These are phyloP conservation scores for roundworm (Caenorhabditis elegans) DNA, from an alignment of 1,140 invertebrate genomes.

Conservation along the genomic window DNA sequence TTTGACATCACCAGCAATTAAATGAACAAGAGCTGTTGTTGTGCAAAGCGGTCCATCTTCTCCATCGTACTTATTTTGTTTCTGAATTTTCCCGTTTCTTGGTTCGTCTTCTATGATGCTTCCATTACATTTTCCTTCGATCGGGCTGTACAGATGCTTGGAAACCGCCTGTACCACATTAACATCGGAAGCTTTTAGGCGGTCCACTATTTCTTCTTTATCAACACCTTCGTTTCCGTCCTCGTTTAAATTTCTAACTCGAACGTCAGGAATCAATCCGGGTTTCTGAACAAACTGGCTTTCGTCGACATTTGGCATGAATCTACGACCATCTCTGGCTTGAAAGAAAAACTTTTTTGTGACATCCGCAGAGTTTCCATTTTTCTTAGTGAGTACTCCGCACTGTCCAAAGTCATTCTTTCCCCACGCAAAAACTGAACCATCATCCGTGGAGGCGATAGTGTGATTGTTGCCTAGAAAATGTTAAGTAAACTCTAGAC, in stretches of 20 bases:
- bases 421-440: conserved; percentile 35
- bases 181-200: neutral
- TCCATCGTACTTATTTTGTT: neutral
- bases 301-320: conserved; percentile 12
- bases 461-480: conserved; percentile 40
- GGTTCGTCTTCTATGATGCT: neutral
- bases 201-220: neutral
- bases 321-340: conserved; percentile 7
- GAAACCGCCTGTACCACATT: neutral
- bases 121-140: neutral
- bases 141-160: neutral
- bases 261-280: neutral
- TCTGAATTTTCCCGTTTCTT: neutral
- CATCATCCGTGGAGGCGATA: conserved; percentile 24
- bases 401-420: conserved; percentile 40
- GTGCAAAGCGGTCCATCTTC: neutral
- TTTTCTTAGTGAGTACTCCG: conserved; percentile 28
- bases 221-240: neutral
- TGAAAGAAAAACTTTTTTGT: conserved; percentile 36
- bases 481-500: neutral
- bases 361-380: neutral
- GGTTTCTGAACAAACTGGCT: neutral
- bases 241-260: neutral
- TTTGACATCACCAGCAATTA: conserved; percentile 39
- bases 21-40: conserved; percentile 29